Evolutionary conservation across 2,113 vertebrate genomes (phyloP).

Genomic region (Nymphicus hollandicus): DNA sequence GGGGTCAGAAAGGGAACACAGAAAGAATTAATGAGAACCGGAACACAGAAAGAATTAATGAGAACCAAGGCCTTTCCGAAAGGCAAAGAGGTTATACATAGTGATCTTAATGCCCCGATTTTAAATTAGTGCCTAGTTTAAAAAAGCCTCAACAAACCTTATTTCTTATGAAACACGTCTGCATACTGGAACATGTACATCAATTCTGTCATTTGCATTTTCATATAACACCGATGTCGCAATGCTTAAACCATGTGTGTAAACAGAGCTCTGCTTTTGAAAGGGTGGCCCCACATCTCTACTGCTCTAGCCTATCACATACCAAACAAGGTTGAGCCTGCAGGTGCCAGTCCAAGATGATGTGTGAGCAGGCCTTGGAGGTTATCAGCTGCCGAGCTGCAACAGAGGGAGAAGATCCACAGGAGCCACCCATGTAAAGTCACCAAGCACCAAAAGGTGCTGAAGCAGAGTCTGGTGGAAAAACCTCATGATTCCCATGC

Average conservation of each 20-base stretch:
- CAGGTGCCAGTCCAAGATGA: not conserved
- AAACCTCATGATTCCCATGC: fast-evolving
- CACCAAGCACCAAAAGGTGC: not conserved
- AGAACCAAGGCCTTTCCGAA: not conserved
- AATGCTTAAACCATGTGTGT: not conserved
- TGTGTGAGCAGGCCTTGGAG: not conserved
- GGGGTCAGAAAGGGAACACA: not conserved
- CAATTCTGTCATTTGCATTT: not conserved
- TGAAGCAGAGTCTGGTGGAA: not conserved
- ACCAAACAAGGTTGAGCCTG: not conserved
- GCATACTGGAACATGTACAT: not conserved
- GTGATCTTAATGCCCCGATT: not conserved
- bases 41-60: not conserved
- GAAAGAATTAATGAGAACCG: not conserved
- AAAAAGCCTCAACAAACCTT: not conserved
- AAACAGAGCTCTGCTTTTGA: not conserved
- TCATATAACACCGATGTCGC: not conserved
- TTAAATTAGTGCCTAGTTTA: not conserved
- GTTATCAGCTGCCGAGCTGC: not conserved
- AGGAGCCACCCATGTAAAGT: not conserved
- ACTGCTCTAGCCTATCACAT: not conserved
- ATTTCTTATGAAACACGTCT: not conserved
- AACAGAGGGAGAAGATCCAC: not conserved
- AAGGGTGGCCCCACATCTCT: not conserved
- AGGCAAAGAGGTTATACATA: not conserved